Percentiles rank a stretch among this genome's conserved stretches.
Conservation (phyloP, 92 coral and sea anemone genomes). For the Phenganax subtilis region DNA sequence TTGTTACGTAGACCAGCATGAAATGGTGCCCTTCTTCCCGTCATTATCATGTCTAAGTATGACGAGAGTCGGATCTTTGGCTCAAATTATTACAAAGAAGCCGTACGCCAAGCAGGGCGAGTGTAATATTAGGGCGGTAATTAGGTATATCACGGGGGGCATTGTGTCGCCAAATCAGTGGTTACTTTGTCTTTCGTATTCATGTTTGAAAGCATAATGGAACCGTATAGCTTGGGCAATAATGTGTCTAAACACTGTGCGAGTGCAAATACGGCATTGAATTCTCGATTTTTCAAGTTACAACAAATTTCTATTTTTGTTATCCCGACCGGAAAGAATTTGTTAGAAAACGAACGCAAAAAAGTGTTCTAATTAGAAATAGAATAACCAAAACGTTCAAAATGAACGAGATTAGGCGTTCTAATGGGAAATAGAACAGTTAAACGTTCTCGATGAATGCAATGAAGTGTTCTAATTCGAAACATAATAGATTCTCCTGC, state of each 20-base stretch:
- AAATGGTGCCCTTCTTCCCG: slow-evolving; percentile 13
- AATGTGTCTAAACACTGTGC: neutral
- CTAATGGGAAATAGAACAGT: no score
- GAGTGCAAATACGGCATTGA: neutral
- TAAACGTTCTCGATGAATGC: no score
- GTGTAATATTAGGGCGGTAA: slow-evolving; percentile 30
- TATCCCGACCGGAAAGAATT: no score
- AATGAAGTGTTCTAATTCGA: no score
- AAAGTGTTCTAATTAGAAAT: no score
- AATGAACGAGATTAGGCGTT: no score
- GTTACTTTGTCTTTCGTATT: slow-evolving; percentile 24
- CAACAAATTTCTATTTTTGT: no score
- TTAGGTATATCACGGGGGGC: slow-evolving; percentile 32
- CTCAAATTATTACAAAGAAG: slow-evolving; percentile 31
- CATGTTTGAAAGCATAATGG: neutral
- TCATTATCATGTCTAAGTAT: slow-evolving; percentile 24
- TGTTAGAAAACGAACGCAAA: no score
- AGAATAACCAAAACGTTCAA: no score
- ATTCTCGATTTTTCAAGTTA: no score
- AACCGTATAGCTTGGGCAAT: neutral
- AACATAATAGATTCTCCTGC: no score
- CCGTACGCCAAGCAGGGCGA: slow-evolving; percentile 21
- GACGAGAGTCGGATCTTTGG: slow-evolving; percentile 4
- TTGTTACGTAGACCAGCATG: neutral
- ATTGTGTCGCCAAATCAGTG: slow-evolving; percentile 27